Base-by-base conservation (phyloP, 1,140 invertebrate genomes). In the Drosophila guanche region DNA sequence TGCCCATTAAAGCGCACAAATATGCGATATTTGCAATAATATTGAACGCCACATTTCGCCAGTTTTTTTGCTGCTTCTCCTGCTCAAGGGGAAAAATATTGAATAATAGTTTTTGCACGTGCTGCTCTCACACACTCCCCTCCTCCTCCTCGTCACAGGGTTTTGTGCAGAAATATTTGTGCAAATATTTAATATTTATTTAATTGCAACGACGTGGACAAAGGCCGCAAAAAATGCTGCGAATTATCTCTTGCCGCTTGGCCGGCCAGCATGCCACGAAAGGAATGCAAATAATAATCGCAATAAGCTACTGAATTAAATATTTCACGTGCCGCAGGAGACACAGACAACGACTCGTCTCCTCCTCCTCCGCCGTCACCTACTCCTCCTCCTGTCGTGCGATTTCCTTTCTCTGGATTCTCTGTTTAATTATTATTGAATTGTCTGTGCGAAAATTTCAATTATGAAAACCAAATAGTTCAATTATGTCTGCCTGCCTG, bases 281-380 rank as follows among this genome's bases (percentile, higher is more conserved):
- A 81, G 78, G 81, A 86, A 88, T 86, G 81, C 74, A 88, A 86
- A 86, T 88, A 88, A 78, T 88, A 86, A 81, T 37, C 33, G 25
- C 73, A 85, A 85, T 86, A 86, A 88, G 83, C 86, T 85, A 78
- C 83, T 88, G 88, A 86, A 86, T 86, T 88, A 86, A 86, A 86
- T 86, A 81, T 77, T 85, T 80, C 52, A 81, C 76, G 71, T 85
- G 77, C 80, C 68, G 47, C 67, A 45, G 55, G 52, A 65, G 46
- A 73, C 61, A 52, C 56, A 54, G 45, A 73, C 61, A 56, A 52
- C 50, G 45, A 20, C n/a, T 7, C 6, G 29, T 33, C 40, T 8
- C n/a, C 54, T 29, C 2, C 48, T 8, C 33, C 41, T 46, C 6
- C 14, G 6, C 69, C 37, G 6, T 1, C 29, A 10, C 29, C 16